phyloP scores from a whole-genome alignment of 2,797 vertebrate genomes.

The Falco novaeseelandiae region DNA sequence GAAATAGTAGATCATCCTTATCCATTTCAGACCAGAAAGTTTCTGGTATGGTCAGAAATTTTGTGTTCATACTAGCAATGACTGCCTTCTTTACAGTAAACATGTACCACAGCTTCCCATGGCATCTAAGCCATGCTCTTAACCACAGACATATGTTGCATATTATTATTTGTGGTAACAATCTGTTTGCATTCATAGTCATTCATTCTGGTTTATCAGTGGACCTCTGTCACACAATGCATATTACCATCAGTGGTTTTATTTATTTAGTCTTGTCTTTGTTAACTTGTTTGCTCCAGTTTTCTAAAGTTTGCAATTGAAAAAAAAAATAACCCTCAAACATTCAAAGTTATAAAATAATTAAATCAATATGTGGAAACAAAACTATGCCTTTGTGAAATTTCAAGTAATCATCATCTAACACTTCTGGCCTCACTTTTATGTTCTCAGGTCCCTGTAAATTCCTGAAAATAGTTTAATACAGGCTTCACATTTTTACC shows the following conservation, averaged over 20 bases:
- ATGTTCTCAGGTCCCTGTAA: not conserved
- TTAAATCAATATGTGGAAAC: not conserved
- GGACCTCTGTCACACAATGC: not conserved
- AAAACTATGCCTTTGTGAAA: not conserved
- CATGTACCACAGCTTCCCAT: not conserved
- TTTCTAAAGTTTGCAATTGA: not conserved
- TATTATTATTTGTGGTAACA: not conserved
- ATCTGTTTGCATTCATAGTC: not conserved
- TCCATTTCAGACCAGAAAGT: not conserved
- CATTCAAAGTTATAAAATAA: not conserved
- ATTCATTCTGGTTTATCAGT: constrained; percentile 5
- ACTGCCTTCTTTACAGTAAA: constrained; percentile 2
- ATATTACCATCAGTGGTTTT: not conserved
- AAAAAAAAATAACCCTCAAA: not conserved
- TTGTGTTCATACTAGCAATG: not conserved
- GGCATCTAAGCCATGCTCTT: not conserved
- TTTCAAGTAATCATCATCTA: not conserved
- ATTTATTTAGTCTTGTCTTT: not conserved
- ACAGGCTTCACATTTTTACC: not conserved
- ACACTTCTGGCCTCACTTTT: not conserved
- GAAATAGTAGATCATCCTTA: not conserved
- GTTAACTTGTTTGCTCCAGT: not conserved
- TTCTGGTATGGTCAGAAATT: not conserved
- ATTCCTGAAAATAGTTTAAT: not conserved
- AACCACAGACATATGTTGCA: not conserved